These are phyloP conservation scores for Trissonchulus sp. DNA, from an alignment of 2,888 invertebrate genomes.

Conservation along the genomic window DNA sequence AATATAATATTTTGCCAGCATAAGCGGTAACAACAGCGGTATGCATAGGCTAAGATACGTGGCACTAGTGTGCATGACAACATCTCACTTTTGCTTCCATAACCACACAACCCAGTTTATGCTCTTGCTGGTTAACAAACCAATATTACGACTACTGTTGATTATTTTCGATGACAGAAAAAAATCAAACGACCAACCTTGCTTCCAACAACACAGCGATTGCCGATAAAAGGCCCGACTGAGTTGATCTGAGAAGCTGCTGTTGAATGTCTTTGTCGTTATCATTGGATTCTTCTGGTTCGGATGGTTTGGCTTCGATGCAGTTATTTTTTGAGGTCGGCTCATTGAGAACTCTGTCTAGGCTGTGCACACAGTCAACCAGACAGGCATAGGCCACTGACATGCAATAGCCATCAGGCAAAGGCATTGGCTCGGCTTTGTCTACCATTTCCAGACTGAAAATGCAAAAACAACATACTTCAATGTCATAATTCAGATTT, in stretches of 20 bases:
- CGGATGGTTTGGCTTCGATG: no score
- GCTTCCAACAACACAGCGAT: conserved; percentile 85
- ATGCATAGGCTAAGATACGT: no score
- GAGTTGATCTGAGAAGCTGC: conserved; percentile 82
- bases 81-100: no score
- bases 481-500: neutral
- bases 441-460: conserved; percentile 88
- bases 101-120: no score
- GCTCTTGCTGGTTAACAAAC: no score
- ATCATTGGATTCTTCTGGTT: neutral
- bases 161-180: no score
- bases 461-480: no score
- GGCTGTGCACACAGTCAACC: conserved; percentile 75
- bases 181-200: no score
- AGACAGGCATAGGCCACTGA: conserved; percentile 89
- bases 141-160: no score
- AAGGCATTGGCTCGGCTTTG: conserved; percentile 81
- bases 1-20: no score
- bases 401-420: conserved; percentile 95
- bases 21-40: no score
- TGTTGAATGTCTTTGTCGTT: conserved; percentile 48
- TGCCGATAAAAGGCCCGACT: conserved; percentile 87
- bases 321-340: neutral
- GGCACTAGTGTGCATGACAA: no score
- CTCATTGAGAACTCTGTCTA: conserved; percentile 40